Evolutionary conservation across 1,140 invertebrate species (phyloP).

Genomic region (Lerema accius): DNA sequence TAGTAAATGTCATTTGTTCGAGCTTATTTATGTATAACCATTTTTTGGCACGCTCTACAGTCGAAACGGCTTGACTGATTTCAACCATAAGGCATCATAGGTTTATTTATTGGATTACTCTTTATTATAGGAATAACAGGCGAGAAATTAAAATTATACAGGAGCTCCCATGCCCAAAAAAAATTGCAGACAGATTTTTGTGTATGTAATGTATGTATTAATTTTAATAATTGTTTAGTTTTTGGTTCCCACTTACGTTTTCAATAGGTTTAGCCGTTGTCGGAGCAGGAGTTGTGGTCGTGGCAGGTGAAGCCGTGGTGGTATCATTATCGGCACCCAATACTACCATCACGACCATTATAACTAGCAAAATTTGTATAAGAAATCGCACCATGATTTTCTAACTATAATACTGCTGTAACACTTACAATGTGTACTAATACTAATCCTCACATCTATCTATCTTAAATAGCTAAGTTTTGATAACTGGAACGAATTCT

Average conservation of each 20-base stretch:
- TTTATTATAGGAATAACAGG: too few species aligned
- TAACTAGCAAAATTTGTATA: constrained; percentile 34
- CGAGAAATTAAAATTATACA: too few species aligned
- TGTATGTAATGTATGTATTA: too few species aligned
- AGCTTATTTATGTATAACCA: too few species aligned
- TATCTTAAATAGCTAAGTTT: constrained; percentile 47
- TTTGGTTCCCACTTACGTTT: constrained; percentile 15
- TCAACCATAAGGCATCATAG: too few species aligned
- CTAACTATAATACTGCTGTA: neutral
- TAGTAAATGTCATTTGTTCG: too few species aligned
- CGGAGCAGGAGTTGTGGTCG: constrained; percentile 14
- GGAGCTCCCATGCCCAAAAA: too few species aligned
- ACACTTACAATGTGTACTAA: constrained; percentile 1
- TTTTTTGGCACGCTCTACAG: too few species aligned
- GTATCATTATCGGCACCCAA: constrained; percentile 22
- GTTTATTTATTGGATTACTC: too few species aligned
- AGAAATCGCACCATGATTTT: constrained; percentile 38
- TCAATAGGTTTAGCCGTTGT: constrained; percentile 24
- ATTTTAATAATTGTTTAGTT: too few species aligned
- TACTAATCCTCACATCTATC: constrained; percentile 14
- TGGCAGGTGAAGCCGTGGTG: constrained; percentile 11
- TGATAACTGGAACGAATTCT: constrained; percentile 44
- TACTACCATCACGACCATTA: constrained; percentile 27
- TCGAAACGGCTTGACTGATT: too few species aligned
- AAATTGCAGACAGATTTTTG: too few species aligned